phyloP scores from a whole-genome alignment of 2,888 invertebrate species.

The Epistrophe eligans region DNA sequence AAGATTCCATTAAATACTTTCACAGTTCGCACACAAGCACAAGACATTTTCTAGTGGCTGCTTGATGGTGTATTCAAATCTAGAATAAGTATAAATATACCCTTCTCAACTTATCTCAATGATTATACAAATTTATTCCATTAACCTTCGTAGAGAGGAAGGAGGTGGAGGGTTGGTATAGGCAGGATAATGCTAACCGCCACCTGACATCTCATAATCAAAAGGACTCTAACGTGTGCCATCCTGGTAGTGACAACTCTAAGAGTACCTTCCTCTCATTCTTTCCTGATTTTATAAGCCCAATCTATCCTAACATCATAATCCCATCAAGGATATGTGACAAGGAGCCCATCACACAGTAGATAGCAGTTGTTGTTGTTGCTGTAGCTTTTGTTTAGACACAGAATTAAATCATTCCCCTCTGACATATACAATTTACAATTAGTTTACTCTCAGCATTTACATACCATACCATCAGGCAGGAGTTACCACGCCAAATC shows the following conservation, averaged over 20 bases:
- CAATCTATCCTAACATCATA: constrained; percentile 13
- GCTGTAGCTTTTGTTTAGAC: neutral
- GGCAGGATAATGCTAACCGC: constrained; percentile 16
- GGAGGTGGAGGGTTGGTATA: neutral
- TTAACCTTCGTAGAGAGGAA: constrained; percentile 32
- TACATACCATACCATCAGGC: constrained; percentile 7
- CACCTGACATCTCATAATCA: constrained; percentile 52
- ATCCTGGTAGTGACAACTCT: constrained; percentile 41
- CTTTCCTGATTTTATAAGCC: constrained; percentile 16
- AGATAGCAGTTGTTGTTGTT: neutral
- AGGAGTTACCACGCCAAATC: neutral
- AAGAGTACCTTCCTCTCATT: neutral
- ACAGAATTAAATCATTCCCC: constrained; percentile 20
- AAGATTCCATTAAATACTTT: constrained; percentile 29
- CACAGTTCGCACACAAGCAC: constrained; percentile 8
- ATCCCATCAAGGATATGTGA: constrained; percentile 55
- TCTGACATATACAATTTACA: constrained; percentile 21
- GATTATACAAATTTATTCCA: constrained; percentile 60
- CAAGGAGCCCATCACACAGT: constrained; percentile 22
- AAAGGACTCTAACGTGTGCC: constrained; percentile 45
- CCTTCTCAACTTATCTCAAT: constrained; percentile 25
- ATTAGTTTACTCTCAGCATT: constrained; percentile 66
- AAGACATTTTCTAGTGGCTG: constrained; percentile 7
- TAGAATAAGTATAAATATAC: neutral
- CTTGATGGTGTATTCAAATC: constrained; percentile 7